These are phyloP conservation scores for Drosophila watanabei DNA, from an alignment of 1,140 invertebrate genomes.

Conservation along the genomic window DNA sequence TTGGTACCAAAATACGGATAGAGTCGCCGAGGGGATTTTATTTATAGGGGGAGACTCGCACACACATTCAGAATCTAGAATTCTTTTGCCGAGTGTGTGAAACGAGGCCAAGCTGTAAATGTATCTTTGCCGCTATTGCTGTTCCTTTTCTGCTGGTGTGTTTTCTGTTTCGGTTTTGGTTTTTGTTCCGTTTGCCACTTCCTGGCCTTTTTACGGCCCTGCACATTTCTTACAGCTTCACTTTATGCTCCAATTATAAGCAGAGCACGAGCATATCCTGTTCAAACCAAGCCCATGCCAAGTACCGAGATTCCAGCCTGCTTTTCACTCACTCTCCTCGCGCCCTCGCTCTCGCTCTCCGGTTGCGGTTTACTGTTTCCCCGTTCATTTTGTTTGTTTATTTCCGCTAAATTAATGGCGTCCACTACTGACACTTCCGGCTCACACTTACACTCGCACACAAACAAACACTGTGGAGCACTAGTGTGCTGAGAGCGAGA, in stretches of 20 bases:
- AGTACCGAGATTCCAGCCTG: conserved; percentile 60
- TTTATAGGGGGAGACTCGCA: conserved; percentile 55
- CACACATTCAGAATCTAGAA: conserved; percentile 32
- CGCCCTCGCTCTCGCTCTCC: background rate
- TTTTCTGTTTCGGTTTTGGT: conserved; percentile 54
- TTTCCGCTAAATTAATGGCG: conserved; percentile 83
- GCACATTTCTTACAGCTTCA: conserved; percentile 73
- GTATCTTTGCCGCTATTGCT: conserved; percentile 49
- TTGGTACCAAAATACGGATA: conserved; percentile 17
- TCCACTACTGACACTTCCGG: conserved; percentile 78
- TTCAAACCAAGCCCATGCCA: conserved; percentile 63
- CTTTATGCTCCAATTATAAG: conserved; percentile 83
- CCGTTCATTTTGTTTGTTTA: conserved; percentile 79
- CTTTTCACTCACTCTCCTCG: background rate
- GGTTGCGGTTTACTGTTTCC: conserved; percentile 63
- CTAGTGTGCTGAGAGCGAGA: conserved; percentile 34
- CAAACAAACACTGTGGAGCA: conserved; percentile 1
- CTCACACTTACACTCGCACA: conserved; percentile 37
- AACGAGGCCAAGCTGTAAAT: conserved; percentile 67
- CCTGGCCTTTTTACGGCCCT: conserved; percentile 60
- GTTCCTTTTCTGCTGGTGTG: conserved; percentile 20
- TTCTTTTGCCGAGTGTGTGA: conserved; percentile 40
- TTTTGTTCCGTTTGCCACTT: conserved; percentile 39
- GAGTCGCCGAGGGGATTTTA: conserved; percentile 59
- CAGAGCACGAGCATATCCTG: conserved; percentile 75